Evolutionary conservation across 2,797 vertebrate species (phyloP).

Genomic region (Pampus argenteus): DNA sequence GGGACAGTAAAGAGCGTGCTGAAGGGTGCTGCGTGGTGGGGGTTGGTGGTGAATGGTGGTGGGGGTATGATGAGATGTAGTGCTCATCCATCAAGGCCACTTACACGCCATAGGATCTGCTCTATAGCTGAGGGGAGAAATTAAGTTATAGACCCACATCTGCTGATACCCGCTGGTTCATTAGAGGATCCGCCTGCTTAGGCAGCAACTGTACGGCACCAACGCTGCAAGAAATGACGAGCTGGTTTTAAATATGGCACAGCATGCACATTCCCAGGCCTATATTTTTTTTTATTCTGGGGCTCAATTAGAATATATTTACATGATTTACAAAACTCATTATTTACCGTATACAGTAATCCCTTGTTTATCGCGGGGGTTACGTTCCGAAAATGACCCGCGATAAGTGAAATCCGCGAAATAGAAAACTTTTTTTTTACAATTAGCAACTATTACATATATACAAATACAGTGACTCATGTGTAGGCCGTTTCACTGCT

Average conservation of each 20-base stretch:
- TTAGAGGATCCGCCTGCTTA: conserved; percentile 80
- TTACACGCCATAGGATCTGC: conserved; percentile 87
- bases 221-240: conserved; percentile 58
- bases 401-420: too few relatives aligned
- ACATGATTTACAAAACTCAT: neutral
- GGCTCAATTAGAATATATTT: neutral
- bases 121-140: conserved; percentile 83
- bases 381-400: too few relatives aligned
- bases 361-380: too few relatives aligned
- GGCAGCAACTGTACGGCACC: conserved; percentile 72
- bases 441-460: too few relatives aligned
- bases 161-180: conserved; percentile 87
- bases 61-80: conserved; percentile 76
- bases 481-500: too few relatives aligned
- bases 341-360: too few relatives aligned
- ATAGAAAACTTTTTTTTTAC: too few relatives aligned
- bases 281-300: neutral
- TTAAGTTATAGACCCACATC: conserved; percentile 85
- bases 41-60: conserved; percentile 58
- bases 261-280: neutral
- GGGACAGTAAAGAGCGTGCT: conserved; percentile 33
- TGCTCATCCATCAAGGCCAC: conserved; percentile 88
- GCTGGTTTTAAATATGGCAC: neutral
- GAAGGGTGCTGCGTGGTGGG: conserved; percentile 62
- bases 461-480: too few relatives aligned